Evolutionary conservation across 2,113 vertebrate genomes (phyloP).

Genomic region (Macquaria australasica): DNA sequence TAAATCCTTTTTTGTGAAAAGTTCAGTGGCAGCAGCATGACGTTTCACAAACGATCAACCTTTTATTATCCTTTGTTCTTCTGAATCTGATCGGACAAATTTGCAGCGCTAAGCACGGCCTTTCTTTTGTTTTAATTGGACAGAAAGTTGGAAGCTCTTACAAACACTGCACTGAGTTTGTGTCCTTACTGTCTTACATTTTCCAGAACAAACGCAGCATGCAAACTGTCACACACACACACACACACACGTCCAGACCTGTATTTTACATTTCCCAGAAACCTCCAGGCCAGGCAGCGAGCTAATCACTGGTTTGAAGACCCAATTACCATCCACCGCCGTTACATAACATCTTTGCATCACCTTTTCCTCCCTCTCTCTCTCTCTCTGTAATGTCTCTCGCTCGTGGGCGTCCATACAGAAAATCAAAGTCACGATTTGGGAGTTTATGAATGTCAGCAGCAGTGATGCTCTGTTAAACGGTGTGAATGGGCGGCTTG

Average conservation of each 20-base stretch:
- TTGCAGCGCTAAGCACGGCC: no score
- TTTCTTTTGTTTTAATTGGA: neutral
- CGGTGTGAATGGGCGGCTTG: conserved; percentile 36
- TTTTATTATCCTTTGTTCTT: no score
- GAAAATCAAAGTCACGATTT: conserved; percentile 63
- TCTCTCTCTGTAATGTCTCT: conserved; percentile 34
- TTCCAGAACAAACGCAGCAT: neutral
- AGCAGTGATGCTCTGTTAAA: conserved; percentile 49
- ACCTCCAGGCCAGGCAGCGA: conserved; percentile 30
- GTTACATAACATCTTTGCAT: conserved; percentile 48
- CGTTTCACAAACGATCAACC: no score
- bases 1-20: no score
- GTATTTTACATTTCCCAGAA: conserved; percentile 41
- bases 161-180: neutral
- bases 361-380: conserved; percentile 24
- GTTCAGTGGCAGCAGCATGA: no score
- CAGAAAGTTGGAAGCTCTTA: neutral
- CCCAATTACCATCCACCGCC: conserved; percentile 22
- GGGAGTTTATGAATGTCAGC: conserved; percentile 56
- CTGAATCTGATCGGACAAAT: no score
- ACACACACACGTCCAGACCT: neutral
- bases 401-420: conserved; percentile 51
- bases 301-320: conserved; percentile 35
- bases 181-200: neutral
- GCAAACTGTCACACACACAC: neutral